These are phyloP conservation scores for Formica aserva DNA, from an alignment of 2,888 invertebrate genomes.

Conservation along the genomic window DNA sequence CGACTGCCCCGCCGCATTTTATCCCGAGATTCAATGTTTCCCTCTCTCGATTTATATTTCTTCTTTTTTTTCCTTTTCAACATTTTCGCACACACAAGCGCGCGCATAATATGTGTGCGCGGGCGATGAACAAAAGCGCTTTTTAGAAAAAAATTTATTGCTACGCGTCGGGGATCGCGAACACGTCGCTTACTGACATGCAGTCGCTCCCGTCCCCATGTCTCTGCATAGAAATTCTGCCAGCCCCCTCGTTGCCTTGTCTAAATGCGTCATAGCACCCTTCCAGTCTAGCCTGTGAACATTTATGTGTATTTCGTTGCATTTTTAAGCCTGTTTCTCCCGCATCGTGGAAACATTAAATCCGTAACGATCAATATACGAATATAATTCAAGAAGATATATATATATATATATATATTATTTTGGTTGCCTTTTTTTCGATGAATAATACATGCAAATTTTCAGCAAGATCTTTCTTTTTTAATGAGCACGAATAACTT, in stretches of 20 bases:
- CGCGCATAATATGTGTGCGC: constrained; percentile 60
- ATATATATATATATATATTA: not conserved
- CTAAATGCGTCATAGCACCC: constrained; percentile 54
- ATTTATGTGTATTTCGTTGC: constrained; percentile 70
- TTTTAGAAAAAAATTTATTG: constrained; percentile 82
- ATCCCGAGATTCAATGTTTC: constrained; percentile 63
- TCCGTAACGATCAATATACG: constrained; percentile 26
- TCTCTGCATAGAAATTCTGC: constrained; percentile 25
- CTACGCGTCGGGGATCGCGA: constrained; percentile 70
- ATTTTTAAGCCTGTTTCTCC: constrained; percentile 72
- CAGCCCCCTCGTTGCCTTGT: constrained; percentile 35
- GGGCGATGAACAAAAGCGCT: constrained; percentile 77
- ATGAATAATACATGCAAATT: not conserved
- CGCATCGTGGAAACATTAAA: constrained; percentile 64
- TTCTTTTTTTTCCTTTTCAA: constrained; percentile 58
- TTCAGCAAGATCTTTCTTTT: not conserved
- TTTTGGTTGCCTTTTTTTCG: not conserved
- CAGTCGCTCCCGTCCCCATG: constrained; percentile 24
- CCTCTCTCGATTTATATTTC: constrained; percentile 9
- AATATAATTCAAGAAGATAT: not conserved
- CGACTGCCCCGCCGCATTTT: constrained; percentile 63
- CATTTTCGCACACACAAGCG: constrained; percentile 47
- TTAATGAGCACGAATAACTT: not conserved
- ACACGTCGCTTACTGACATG: constrained; percentile 71
- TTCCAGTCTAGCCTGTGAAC: constrained; percentile 66